Evolutionary conservation across 2,113 vertebrate genomes (phyloP).

Genomic region (Thryonomys swinderianus): DNA sequence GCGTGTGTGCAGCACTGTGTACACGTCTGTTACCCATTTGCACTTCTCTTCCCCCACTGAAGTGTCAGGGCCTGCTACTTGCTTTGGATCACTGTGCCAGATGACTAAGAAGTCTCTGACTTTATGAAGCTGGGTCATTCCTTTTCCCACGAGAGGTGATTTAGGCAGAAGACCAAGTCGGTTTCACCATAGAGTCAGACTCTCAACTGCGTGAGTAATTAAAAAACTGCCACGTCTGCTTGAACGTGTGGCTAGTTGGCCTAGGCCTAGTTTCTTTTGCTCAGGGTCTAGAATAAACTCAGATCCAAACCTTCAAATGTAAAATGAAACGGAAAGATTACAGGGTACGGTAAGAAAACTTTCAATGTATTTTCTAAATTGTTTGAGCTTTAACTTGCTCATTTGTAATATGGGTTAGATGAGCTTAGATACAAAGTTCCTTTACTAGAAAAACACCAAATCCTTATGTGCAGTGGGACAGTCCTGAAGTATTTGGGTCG

Average conservation of each 20-base stretch:
- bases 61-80: slow-evolving; percentile 42
- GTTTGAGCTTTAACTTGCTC: slow-evolving; percentile 46
- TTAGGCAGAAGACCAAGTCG: slow-evolving; percentile 62
- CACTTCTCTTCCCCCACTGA: neutral
- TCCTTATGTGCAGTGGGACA: neutral
- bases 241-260: slow-evolving; percentile 30
- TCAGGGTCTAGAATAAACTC: slow-evolving; percentile 1
- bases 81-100: slow-evolving; percentile 48
- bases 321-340: neutral
- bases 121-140: slow-evolving; percentile 66
- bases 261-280: slow-evolving; percentile 4
- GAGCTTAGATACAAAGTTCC: neutral
- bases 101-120: slow-evolving; percentile 63
- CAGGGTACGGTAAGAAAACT: neutral
- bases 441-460: neutral
- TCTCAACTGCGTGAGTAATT: slow-evolving; percentile 56
- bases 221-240: slow-evolving; percentile 64
- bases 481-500: neutral
- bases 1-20: neutral
- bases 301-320: slow-evolving; percentile 28
- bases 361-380: neutral
- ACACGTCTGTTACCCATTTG: neutral
- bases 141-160: slow-evolving; percentile 69
- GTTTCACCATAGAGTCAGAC: slow-evolving; percentile 64
- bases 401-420: neutral